Base-by-base conservation (phyloP, 2,888 invertebrate species). In the Adineta ricciae region DNA sequence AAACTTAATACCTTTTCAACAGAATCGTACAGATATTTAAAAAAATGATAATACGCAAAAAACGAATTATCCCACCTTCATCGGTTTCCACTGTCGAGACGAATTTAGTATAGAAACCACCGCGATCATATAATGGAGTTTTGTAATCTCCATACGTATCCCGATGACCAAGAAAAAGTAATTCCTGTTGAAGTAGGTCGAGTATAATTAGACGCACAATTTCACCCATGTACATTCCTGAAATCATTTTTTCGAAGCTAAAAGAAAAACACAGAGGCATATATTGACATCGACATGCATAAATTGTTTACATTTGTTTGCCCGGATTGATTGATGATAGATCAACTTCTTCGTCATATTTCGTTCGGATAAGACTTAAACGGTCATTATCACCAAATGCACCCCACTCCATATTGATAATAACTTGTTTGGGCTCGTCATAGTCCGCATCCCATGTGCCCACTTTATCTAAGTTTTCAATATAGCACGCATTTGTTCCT, bases 341-440 rank as follows among this genome's bases (percentile, higher is more conserved):
- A 90, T 98, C 97, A 87, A 97, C 93, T 85, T 94, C 94, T 73
- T 93, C 92, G 90, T 97, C 92, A 87, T 91, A 92, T 83, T 91
- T 89, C 56, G 96, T 96, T 86, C 94, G 92, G 21, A 96, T 92
- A 89, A 95, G 95, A 89, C 96, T 95, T 86, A 98, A 91, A 5
- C 93, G 92, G 9, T 95, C 96, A 88, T 94, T 94, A 89, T 97
- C 96, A 2, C 97, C 97, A 89, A 98, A 96, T 8, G 97, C 97
- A 16, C 97, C 97, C 96, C 97, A 97, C 90, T 98, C 97, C 1
- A 95, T 95, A 90, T 98, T 98, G 88, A 98, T 94, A 84, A 97
- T 92, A 41, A 97, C 94, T 88, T 94, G 88, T 32, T 88, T 87
- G 9, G 91, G 91, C 36, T 90, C 91, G 46, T 90, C 89, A 41